These are phyloP conservation scores for Drosophila sucinea DNA, from an alignment of 1,140 invertebrate species.

Conservation along the genomic window DNA sequence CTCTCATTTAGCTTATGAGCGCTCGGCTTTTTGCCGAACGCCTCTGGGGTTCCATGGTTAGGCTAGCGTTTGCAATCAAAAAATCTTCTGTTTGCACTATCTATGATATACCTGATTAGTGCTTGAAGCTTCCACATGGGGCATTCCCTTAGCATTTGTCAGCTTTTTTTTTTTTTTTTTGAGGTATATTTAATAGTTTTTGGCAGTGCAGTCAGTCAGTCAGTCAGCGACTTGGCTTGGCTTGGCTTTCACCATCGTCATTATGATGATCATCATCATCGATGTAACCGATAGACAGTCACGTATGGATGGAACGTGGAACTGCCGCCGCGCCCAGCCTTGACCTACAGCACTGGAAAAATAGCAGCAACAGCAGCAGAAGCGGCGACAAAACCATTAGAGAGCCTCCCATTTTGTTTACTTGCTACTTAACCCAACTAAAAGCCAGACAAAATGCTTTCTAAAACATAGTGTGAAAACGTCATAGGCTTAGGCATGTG, in stretches of 20 bases:
- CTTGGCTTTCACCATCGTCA: conserved; percentile 21
- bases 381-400: background rate
- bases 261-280: conserved; percentile 16
- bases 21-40: no score
- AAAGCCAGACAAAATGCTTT: conserved; percentile 12
- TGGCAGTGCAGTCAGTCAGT: conserved; percentile 25
- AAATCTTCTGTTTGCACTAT: no score
- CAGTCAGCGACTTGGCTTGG: background rate
- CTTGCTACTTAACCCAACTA: conserved; percentile 15
- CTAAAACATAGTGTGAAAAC: conserved; percentile 14
- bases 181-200: conserved; percentile 21
- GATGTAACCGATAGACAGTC: conserved; percentile 46
- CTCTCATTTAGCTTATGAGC: no score
- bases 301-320: conserved; percentile 55
- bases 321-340: conserved; percentile 75
- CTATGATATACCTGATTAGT: no score
- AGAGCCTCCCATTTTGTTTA: conserved; percentile 10
- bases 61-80: no score
- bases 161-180: conserved; percentile 16
- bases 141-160: conserved; percentile 48
- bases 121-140: background rate
- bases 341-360: conserved; percentile 71
- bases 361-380: background rate
- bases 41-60: no score
- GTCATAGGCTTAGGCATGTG: background rate